A percentile compares a stretch with the other conserved stretches of the same genome.
These are phyloP conservation scores for Lateolabrax maculatus DNA, from an alignment of 2,797 vertebrate genomes.

Conservation along the genomic window DNA sequence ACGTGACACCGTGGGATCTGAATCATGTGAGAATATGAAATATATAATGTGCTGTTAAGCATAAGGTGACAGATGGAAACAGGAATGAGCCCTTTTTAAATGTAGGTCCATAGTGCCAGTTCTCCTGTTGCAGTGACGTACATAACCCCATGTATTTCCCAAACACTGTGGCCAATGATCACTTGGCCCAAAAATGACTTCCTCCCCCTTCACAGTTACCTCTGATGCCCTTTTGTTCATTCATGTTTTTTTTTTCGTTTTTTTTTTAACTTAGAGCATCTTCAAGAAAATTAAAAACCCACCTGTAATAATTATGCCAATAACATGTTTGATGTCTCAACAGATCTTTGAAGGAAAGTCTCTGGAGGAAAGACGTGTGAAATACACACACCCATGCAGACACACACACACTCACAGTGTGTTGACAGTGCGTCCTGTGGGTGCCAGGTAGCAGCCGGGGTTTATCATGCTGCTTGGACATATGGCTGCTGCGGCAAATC, in stretches of 20 bases:
- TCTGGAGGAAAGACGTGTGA: constrained; percentile 59
- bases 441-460: constrained; percentile 78
- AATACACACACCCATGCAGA: constrained; percentile 51
- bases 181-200: constrained; percentile 65
- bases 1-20: constrained; percentile 38
- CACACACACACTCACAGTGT: constrained; percentile 47
- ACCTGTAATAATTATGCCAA: constrained; percentile 8
- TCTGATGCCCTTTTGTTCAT: constrained; percentile 15
- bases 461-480: constrained; percentile 86
- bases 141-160: constrained; percentile 75
- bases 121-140: constrained; percentile 70
- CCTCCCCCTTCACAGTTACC: constrained; percentile 52
- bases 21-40: constrained; percentile 50
- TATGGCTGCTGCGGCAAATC: constrained; percentile 87
- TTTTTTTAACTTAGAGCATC: background rate
- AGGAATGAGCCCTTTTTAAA: constrained; percentile 54
- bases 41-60: constrained; percentile 48
- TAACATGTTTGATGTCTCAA: constrained; percentile 54
- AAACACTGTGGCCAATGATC: constrained; percentile 61
- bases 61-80: constrained; percentile 76
- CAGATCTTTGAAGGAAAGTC: constrained; percentile 64
- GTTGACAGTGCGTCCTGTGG: constrained; percentile 73
- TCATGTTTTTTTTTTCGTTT: background rate
- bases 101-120: constrained; percentile 62
- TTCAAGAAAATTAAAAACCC: background rate